phyloP scores from a whole-genome alignment of 2,797 vertebrate species.

The Pangasius sanitwongsei region DNA sequence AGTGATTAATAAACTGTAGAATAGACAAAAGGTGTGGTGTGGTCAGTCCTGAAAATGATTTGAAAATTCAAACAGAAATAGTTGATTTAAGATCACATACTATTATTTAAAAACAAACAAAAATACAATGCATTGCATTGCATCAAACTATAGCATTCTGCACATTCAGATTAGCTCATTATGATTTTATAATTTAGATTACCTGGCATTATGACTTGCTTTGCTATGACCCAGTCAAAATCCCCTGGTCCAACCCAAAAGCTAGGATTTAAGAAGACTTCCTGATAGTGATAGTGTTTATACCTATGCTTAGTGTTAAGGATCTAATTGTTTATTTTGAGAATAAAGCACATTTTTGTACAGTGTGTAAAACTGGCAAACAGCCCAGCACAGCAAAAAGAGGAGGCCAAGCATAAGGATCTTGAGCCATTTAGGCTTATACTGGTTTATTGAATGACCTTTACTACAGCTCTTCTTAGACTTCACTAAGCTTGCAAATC shows the following conservation, averaged over 20 bases:
- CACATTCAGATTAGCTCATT: no score
- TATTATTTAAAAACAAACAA: not conserved
- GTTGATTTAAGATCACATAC: not conserved
- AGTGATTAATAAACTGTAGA: not conserved
- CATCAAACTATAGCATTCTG: not conserved
- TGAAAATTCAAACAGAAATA: not conserved
- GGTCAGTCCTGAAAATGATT: not conserved
- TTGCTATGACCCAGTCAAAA: not conserved
- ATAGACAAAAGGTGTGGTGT: not conserved
- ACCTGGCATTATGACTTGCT: not conserved
- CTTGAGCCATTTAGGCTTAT: not conserved
- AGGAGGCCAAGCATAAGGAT: not conserved
- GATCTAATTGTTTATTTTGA: not conserved
- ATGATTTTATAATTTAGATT: not conserved
- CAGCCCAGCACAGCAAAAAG: not conserved
- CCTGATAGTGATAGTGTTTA: not conserved
- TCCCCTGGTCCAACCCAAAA: not conserved
- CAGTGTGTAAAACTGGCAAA: not conserved
- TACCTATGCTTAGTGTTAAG: not conserved
- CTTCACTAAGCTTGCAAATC: not conserved
- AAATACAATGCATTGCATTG: not conserved
- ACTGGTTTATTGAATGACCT: not conserved
- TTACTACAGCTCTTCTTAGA: not conserved
- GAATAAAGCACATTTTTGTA: not conserved
- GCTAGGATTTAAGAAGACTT: not conserved